A percentile compares a stretch with the other conserved stretches of the same genome.
Evolutionary conservation across 2,888 invertebrate genomes (phyloP).

Genomic region (Lasioglossum leucozonium): DNA sequence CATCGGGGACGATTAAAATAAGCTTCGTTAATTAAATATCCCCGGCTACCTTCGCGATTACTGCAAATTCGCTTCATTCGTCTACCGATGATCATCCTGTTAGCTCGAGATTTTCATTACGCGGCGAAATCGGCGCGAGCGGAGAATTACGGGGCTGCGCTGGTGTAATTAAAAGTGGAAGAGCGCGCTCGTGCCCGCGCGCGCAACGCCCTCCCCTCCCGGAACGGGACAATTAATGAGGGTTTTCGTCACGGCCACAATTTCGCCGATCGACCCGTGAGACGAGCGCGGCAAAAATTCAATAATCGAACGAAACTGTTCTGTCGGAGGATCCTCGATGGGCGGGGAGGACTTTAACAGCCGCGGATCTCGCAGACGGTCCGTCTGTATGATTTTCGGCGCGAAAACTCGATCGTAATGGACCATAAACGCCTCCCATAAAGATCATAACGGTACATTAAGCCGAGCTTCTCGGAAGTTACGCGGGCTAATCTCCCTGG

Average conservation of each 20-base stretch:
- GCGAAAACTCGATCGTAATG: constrained; percentile 80
- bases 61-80: constrained; percentile 58
- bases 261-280: not conserved
- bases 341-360: constrained; percentile 37
- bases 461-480: constrained; percentile 74
- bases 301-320: not conserved
- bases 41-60: constrained; percentile 46
- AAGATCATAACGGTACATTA: constrained; percentile 84
- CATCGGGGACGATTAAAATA: constrained; percentile 79
- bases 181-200: not conserved
- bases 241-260: not conserved
- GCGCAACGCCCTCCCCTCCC: not conserved
- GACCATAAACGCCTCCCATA: constrained; percentile 78
- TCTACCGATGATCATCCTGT: constrained; percentile 50
- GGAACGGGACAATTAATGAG: constrained; percentile 8
- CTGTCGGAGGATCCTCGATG: constrained; percentile 15
- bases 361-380: constrained; percentile 13
- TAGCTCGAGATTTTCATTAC: constrained; percentile 52
- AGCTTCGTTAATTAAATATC: constrained; percentile 76
- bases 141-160: constrained; percentile 33
- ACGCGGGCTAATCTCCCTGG: constrained; percentile 72
- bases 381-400: constrained; percentile 56
- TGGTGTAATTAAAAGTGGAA: constrained; percentile 49
- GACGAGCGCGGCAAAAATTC: not conserved
- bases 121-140: constrained; percentile 18